Base-by-base conservation (phyloP, 2,113 vertebrate genomes). In the Etheostoma spectabile region DNA sequence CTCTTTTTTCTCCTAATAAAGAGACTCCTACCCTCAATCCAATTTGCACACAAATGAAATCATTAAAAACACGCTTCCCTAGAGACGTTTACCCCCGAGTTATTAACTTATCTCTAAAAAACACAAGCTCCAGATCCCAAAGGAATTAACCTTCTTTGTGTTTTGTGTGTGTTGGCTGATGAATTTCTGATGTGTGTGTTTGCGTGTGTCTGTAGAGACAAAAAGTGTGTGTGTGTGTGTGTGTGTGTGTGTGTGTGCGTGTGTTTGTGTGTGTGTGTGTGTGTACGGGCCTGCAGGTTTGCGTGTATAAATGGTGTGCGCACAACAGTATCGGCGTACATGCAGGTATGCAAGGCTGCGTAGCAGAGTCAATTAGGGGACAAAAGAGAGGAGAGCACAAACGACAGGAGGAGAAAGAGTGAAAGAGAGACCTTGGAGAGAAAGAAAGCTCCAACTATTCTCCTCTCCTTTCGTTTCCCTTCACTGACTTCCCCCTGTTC, bases 11-110 rank as follows among this genome's bases (percentile, higher is more conserved):
- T 38, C 72, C 81, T 83, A 88, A 92, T 92, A 94, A 90, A 91
- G 81, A 89, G 72, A 77, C 88, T 83, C 77, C 83, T 46, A 74
- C 89, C 91, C 79, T 91, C 85, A 77, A 94, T 94, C 95, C 89
- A 95, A 96, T 96, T 95, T 96, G 94, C 94, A 96, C 94, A 95
- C 95, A 95, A 94, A 95, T 96, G 85, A 95, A 95, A 95, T 94
- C 93, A 93, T 94, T 94, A 95, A 93, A 93, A 91, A 91, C 79
- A 77, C 2, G 21, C 71, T 64, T 92, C 94, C 93, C 94, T 49
- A 27, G 91, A 91, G 90, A 91, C 74, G 22, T 84, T 91, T 89
- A 86, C 87, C 93, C 92, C 77, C 56, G 30, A 88, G 93, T 92
- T 93, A 94, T 91, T 89, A 92, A 93, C 92, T 94, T 95, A 95